Conservation (phyloP, 1,140 invertebrate genomes). For the Mercenaria mercenaria region DNA sequence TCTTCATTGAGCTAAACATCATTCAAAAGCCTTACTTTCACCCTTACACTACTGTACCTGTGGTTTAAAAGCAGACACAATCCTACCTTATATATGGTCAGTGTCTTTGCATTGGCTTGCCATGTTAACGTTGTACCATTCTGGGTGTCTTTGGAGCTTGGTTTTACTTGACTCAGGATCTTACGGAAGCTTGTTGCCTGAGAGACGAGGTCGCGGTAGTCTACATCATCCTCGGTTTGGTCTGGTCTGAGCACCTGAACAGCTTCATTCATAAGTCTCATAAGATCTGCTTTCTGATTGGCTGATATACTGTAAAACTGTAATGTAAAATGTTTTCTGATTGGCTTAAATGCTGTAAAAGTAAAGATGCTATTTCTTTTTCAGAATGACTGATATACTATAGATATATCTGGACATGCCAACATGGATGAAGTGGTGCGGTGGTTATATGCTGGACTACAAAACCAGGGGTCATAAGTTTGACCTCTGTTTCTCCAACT, state of each 20-base stretch:
- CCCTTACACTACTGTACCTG: too few species aligned
- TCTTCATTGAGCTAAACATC: too few species aligned
- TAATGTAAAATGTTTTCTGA: conserved; percentile 34
- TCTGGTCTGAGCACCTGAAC: conserved; percentile 72
- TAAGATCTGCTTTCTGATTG: conserved; percentile 78
- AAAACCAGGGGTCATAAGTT: too few species aligned
- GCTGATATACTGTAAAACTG: conserved; percentile 77
- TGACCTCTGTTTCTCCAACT: too few species aligned
- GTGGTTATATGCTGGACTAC: too few species aligned
- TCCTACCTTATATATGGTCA: conserved; percentile 74
- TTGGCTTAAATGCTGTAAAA: background rate
- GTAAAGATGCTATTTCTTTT: too few species aligned
- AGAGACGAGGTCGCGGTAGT: conserved; percentile 73
- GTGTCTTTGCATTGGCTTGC: conserved; percentile 74
- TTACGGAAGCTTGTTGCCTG: conserved; percentile 78
- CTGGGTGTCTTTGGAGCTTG: conserved; percentile 72
- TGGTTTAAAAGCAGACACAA: too few species aligned
- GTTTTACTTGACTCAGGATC: conserved; percentile 79
- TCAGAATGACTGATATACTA: too few species aligned
- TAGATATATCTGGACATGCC: too few species aligned
- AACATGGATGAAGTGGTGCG: too few species aligned
- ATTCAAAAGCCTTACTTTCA: too few species aligned
- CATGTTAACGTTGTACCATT: conserved; percentile 76
- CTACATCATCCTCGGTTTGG: conserved; percentile 66
- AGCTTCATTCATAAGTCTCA: conserved; percentile 81